These are phyloP conservation scores for Drymodes brunneopygia DNA, from an alignment of 2,113 vertebrate species.

Conservation along the genomic window DNA sequence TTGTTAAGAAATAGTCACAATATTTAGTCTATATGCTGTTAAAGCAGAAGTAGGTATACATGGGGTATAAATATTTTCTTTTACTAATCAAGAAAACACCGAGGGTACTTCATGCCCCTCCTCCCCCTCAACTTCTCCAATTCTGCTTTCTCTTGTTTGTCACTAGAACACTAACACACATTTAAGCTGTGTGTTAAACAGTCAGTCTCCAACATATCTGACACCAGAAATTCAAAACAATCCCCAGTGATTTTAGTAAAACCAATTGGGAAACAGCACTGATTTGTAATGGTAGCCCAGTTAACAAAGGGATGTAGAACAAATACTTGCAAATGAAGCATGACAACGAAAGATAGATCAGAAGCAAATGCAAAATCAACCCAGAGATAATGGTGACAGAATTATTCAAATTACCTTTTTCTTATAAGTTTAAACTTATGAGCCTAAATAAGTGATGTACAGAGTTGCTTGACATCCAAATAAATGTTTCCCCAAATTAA, in stretches of 20 bases:
- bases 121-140: accelerated
- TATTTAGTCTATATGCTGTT: neutral
- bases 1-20: neutral
- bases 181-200: neutral
- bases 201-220: neutral
- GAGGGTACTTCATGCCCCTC: accelerated
- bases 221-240: neutral
- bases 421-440: neutral
- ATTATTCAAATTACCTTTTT: neutral
- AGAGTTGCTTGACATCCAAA: neutral
- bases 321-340: neutral
- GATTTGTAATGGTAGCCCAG: neutral
- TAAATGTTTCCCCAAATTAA: neutral
- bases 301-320: neutral
- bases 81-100: neutral
- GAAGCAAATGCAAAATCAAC: neutral
- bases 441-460: neutral
- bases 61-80: neutral
- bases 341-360: neutral
- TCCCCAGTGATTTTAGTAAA: neutral
- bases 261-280: neutral
- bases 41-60: neutral
- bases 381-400: neutral
- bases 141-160: neutral
- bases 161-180: neutral